Base-by-base conservation (phyloP, 2,888 invertebrate species). In the Muschampia plurimacula region DNA sequence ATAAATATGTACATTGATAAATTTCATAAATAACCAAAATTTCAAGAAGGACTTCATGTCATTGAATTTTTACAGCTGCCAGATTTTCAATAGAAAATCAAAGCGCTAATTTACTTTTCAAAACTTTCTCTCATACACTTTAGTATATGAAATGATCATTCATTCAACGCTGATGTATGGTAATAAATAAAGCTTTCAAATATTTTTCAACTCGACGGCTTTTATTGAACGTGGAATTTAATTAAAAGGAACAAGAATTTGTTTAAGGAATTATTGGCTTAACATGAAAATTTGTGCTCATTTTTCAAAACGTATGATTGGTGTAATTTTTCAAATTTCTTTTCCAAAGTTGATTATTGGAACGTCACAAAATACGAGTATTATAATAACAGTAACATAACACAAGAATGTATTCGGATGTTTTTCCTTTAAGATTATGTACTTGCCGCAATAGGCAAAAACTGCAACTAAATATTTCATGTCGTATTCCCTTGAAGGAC, bases 191-290 rank as follows among this genome's bases (percentile, higher is more conserved):
- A 59, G 32, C 59, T 32, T 13, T 59, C 57, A 70, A 63, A 70
- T 59, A 64, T 65, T 65, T 70, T 59, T 41, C 70, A 32, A 49
- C 46, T 70, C 44, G 36, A 65, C 44, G 44, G 59, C 65, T 64
- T 70, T 70, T 44, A 70, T 59, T 57, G 57, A 65, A 64, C 64
- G 41, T 57, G 64, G 41, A 69, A 64, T 70, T 70, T 70, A 70
- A 64, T 70, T 57, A 65, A 70, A 65, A 57, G 57, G 57, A 44
- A 64, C 64, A 57, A 65, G 64, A 70, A 57, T 65, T 64, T 64
- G 57, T 65, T n/a, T 57, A 70, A 65, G 57, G 44, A 55, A 65
- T 59, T 55, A 12, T 65, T 55, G 15, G 57, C 28, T 15, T 69
- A 41, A 41, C 55, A 55, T 55, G 39, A 39, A 36, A 44, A 57